phyloP scores from a whole-genome alignment of 2,888 invertebrate species.

The Diarsia rubi region DNA sequence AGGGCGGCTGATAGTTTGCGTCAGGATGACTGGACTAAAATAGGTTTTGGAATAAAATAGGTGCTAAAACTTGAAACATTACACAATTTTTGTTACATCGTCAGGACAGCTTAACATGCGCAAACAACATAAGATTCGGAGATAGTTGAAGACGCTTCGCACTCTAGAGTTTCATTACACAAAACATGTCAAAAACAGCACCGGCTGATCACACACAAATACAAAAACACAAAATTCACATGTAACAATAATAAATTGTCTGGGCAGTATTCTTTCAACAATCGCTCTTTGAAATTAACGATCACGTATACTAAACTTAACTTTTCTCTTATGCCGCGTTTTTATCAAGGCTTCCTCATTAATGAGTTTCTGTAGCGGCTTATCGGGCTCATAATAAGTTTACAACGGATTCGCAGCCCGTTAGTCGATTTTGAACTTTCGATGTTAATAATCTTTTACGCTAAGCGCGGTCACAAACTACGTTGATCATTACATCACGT shows the following conservation, averaged over 20 bases:
- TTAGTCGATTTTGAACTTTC: background rate
- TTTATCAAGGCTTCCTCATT: background rate
- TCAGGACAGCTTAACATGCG: background rate
- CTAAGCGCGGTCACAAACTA: slow-evolving; percentile 11
- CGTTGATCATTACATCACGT: slow-evolving; percentile 37
- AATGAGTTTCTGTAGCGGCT: background rate
- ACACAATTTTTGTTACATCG: background rate
- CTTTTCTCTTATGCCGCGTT: background rate
- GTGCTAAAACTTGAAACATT: no score
- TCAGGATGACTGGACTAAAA: no score
- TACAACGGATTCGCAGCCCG: background rate
- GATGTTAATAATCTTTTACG: slow-evolving; percentile 1
- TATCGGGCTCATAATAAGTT: background rate
- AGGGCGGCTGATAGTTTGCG: background rate
- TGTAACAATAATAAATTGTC: slow-evolving; percentile 9
- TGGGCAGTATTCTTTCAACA: slow-evolving; percentile 2
- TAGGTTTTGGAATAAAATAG: no score
- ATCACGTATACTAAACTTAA: background rate
- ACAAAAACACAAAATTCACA: slow-evolving; percentile 15
- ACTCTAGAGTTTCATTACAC: background rate
- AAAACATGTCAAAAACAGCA: slow-evolving; percentile 20
- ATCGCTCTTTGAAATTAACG: slow-evolving; percentile 5
- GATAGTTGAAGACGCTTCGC: background rate
- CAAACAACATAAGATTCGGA: slow-evolving; percentile 3
- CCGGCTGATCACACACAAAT: slow-evolving; percentile 8